phyloP scores from a whole-genome alignment of 2,113 vertebrate species.

The Apus apus region DNA sequence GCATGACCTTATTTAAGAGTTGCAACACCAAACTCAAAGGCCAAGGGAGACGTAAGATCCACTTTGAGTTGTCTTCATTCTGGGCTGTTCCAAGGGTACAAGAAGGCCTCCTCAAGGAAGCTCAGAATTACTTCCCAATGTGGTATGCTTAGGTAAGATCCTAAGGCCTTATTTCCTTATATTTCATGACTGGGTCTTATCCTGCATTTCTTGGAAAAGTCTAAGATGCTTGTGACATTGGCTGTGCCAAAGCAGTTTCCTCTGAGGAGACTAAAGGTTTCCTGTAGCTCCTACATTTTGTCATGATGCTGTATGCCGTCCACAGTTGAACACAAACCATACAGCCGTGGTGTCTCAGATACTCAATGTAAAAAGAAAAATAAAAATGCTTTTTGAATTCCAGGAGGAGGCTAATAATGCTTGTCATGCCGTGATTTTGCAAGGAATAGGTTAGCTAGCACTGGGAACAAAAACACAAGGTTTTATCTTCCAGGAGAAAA shows the following conservation, averaged over 20 bases:
- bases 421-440: not conserved
- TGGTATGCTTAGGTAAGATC: fast-evolving
- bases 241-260: not conserved
- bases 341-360: fast-evolving
- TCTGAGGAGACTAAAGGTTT: not conserved
- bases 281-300: not conserved
- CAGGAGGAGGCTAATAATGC: not conserved
- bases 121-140: not conserved
- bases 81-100: not conserved
- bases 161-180: not conserved
- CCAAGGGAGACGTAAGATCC: not conserved
- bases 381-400: not conserved
- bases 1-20: not conserved
- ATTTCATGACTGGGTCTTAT: not conserved
- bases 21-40: not conserved
- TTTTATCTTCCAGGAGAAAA: not conserved
- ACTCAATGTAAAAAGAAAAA: not conserved
- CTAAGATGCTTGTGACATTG: not conserved
- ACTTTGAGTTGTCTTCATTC: not conserved
- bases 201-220: not conserved
- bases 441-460: not conserved
- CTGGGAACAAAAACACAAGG: not conserved
- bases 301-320: not conserved
- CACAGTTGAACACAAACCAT: not conserved
- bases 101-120: not conserved